Evolutionary conservation across 2,113 vertebrate species (phyloP), one percentile per base, ranked within the genome.

Genomic region (Equus przewalskii): DNA sequence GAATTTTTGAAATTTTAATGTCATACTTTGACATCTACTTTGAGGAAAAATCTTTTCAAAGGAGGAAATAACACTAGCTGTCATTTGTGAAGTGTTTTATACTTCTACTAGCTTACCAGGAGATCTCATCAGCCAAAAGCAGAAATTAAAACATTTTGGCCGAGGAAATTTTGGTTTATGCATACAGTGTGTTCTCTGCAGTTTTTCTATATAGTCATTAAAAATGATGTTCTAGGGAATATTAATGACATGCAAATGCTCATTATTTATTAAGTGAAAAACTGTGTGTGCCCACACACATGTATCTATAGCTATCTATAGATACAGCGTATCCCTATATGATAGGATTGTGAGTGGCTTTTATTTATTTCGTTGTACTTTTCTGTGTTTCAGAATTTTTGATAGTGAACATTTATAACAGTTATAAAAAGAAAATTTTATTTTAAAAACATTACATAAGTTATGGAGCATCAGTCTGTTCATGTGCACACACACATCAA

Each of bases 401-500:
- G 11, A 30, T 36, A 26, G 36, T 49, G 18, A 88, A 36, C 67
- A 33, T 36, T 73, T 75, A 24, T 18, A n/a, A 46, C 82, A 36
- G 33, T 33, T 49, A 1, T 36, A 30, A 65, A 44, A 80, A 12
- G 26, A 72, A 36, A 3, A 1, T 28, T 54, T n/a, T n/a, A 28
- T 36, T 81, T 85, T 26, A 30, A 60, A 54, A 49, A 44, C 24
- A 3, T n/a, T 16, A 10, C 21, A 13, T 28, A 41, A 67, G 41
- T 15, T 33, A 0, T 10, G 41, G 41, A 1, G 0, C 56, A 19
- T 46, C 30, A 2, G 6, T 19, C 2, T 33, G 6, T 69, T 14
- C 0, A 1, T 16, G 3, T n/a, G 46, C 1, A 3, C 1, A 7
- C 26, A 13, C 36, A 3, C 7, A 1, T 2, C 56, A 21, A 64